phyloP scores from a whole-genome alignment of 2,888 invertebrate genomes.

The Gari tellinella region DNA sequence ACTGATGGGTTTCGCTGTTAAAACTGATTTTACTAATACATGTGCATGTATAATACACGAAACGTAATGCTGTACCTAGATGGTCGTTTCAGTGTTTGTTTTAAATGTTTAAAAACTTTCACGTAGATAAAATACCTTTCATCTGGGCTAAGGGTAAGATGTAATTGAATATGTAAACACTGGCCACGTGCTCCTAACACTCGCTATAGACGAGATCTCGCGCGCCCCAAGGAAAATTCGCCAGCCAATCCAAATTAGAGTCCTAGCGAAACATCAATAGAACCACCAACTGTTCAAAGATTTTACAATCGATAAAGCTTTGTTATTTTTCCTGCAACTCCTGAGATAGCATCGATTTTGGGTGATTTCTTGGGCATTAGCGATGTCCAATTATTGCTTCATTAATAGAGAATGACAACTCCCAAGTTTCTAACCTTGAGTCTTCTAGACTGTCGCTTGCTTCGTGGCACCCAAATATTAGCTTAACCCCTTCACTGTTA shows the following conservation, averaged over 20 bases:
- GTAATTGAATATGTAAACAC: conserved; percentile 25
- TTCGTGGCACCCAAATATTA: no score
- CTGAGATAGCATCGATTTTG: conserved; percentile 56
- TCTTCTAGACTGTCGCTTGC: no score
- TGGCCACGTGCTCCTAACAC: conserved; percentile 34
- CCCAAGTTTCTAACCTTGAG: no score
- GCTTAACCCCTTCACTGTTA: no score
- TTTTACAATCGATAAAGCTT: conserved; percentile 53
- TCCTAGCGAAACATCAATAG: conserved; percentile 32
- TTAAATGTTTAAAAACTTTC: no score
- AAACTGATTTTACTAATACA: no score
- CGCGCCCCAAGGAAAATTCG: conserved; percentile 32
- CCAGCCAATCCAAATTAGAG: conserved; percentile 32
- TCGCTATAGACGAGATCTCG: conserved; percentile 38
- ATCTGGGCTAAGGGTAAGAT: no score
- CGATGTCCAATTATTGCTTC: conserved; percentile 53
- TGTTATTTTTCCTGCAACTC: conserved; percentile 38
- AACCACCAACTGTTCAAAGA: conserved; percentile 56
- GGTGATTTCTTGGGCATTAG: conserved; percentile 50
- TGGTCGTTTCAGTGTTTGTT: no score
- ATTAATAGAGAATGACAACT: conserved; percentile 54
- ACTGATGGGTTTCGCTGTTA: no score
- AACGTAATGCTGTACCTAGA: no score
- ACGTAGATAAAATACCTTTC: no score
- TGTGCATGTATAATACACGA: no score